Base-by-base conservation (phyloP, 2,888 invertebrate species). In the Odontocerum albicorne region DNA sequence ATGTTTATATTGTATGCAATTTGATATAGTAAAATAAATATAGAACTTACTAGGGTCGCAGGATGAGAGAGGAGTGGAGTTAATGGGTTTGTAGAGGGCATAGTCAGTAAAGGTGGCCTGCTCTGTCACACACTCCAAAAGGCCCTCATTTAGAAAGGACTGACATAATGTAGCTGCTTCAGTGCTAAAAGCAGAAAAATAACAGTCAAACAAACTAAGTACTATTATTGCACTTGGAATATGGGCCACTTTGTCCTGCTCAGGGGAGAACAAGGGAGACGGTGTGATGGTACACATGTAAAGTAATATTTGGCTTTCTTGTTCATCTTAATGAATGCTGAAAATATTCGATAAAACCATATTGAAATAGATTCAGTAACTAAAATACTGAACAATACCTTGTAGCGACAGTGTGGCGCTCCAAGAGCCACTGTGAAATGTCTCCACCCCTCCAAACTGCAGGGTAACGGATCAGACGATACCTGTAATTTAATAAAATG, bases 341-440 rank as follows among this genome's bases (percentile, higher is more conserved):
- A n/a, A n/a, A n/a, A n/a, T n/a, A n/a, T n/a, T n/a, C n/a, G n/a
- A n/a, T n/a, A n/a, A n/a, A n/a, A n/a, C n/a, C n/a, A n/a, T n/a
- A n/a, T n/a, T n/a, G n/a, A n/a, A n/a, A n/a, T n/a, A n/a, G n/a
- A n/a, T n/a, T n/a, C n/a, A n/a, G n/a, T n/a, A n/a, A n/a, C n/a
- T n/a, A n/a, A n/a, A n/a, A n/a, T n/a, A n/a, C n/a, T n/a, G n/a
- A n/a, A n/a, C n/a, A n/a, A n/a, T 70, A 88, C 90, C 90, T 84
- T 1, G 85, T 86, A 45, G 85, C 84, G 33, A 88, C 87, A 67
- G 85, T 86, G 57, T 89, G 87, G 65, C 90, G 87, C 46, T 83
- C 81, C 66, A 91, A 83, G 13, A 93, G 75, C 92, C 92, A 93
- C 66, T 92, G 90, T 3, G 92, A 84, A 8, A 93, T 72, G 65